These are phyloP conservation scores for Tipula confusa DNA, from an alignment of 2,888 invertebrate genomes.

Conservation along the genomic window DNA sequence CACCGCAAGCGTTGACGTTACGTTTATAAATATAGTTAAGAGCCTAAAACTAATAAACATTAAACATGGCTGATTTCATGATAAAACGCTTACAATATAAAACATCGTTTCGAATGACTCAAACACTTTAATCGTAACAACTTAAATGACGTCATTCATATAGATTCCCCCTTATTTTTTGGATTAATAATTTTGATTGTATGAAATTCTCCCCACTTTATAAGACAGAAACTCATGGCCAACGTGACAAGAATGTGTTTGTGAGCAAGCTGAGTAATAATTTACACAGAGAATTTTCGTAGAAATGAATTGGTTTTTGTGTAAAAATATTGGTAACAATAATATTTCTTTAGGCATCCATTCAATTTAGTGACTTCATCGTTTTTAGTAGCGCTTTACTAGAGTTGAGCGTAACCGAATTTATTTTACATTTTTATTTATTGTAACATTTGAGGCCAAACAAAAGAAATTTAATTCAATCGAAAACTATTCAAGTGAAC, in stretches of 20 bases:
- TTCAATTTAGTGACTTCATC: constrained; percentile 1
- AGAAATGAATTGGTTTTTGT: background rate
- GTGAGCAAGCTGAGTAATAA: background rate
- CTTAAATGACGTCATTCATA: background rate
- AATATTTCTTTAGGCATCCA: background rate
- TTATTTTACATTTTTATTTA: too few relatives aligned
- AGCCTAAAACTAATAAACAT: too few relatives aligned
- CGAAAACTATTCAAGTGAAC: background rate
- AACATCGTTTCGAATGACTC: background rate
- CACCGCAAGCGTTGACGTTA: too few relatives aligned
- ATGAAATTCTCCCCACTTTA: background rate
- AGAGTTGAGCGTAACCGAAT: too few relatives aligned
- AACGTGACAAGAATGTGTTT: background rate
- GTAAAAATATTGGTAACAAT: background rate
- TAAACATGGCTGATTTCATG: too few relatives aligned
- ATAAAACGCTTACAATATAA: too few relatives aligned
- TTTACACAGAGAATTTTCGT: background rate
- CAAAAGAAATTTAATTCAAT: background rate
- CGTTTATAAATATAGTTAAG: too few relatives aligned
- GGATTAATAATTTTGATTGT: background rate
- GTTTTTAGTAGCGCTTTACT: background rate
- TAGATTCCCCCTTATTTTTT: background rate
- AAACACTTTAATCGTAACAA: background rate
- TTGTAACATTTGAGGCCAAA: background rate
- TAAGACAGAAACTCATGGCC: background rate